These are phyloP conservation scores for Calycopis cecrops DNA, from an alignment of 1,140 invertebrate species.

Conservation along the genomic window DNA sequence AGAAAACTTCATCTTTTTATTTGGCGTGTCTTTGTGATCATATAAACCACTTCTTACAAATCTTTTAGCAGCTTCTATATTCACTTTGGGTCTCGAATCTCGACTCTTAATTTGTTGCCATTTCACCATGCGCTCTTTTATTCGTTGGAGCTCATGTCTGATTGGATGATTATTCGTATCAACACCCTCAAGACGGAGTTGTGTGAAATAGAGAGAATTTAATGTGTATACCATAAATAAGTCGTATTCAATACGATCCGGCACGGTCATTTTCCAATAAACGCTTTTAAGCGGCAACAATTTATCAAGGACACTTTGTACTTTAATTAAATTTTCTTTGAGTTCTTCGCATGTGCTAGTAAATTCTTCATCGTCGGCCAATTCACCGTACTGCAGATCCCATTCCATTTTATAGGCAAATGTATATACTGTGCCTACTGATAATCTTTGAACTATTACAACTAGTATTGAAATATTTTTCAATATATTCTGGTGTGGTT, in stretches of 20 bases:
- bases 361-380: conserved; percentile 55
- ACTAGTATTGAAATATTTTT: no score
- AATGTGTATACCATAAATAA: conserved; percentile 76
- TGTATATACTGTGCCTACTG: background rate
- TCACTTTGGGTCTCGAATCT: conserved; percentile 73
- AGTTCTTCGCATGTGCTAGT: conserved; percentile 70
- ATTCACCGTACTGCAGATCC: conserved; percentile 49
- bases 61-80: conserved; percentile 74
- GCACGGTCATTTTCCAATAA: conserved; percentile 68
- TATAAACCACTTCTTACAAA: conserved; percentile 78
- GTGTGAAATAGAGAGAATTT: conserved; percentile 78
- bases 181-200: conserved; percentile 74
- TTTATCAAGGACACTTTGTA: conserved; percentile 67
- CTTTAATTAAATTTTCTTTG: conserved; percentile 70
- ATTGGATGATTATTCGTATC: conserved; percentile 75
- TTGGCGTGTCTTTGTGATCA: conserved; percentile 49
- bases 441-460: no score
- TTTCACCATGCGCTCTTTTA: conserved; percentile 76
- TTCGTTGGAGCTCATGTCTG: conserved; percentile 75
- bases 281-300: conserved; percentile 58
- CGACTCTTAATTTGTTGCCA: conserved; percentile 76
- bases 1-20: conserved; percentile 58
- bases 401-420: conserved; percentile 33
- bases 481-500: no score
- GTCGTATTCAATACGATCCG: conserved; percentile 78